phyloP scores from a whole-genome alignment of 1,140 invertebrate species.

The Drosophila willistoni region DNA sequence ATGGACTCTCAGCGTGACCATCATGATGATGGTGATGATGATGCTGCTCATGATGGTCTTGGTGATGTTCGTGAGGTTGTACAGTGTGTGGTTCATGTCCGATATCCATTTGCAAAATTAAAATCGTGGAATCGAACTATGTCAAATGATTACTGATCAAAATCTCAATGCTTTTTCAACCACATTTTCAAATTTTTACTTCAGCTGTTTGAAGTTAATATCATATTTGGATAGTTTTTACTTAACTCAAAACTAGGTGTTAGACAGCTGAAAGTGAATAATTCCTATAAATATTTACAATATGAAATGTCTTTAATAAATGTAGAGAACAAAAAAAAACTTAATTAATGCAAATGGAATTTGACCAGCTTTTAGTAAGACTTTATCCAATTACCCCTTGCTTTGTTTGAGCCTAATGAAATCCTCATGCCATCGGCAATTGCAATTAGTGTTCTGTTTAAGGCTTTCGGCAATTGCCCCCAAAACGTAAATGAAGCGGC shows the following conservation, averaged over 20 bases:
- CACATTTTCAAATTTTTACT: constrained; percentile 8
- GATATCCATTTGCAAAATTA: not conserved
- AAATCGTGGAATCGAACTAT: not conserved
- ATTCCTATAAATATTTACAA: too few species aligned
- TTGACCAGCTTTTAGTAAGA: not conserved
- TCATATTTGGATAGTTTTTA: not conserved
- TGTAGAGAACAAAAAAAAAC: not conserved
- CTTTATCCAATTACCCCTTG: not conserved
- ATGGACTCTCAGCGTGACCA: constrained; percentile 1
- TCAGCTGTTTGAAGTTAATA: not conserved
- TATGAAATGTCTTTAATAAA: too few species aligned
- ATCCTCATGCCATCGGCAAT: not conserved
- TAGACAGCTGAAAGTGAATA: too few species aligned
- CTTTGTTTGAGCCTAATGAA: not conserved
- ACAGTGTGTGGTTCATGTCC: not conserved
- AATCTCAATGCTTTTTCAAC: constrained; percentile 8
- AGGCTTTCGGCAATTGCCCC: constrained; percentile 3
- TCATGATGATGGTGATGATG: too few species aligned
- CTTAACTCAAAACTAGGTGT: too few species aligned
- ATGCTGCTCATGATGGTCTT: constrained; percentile 28
- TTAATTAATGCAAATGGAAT: not conserved
- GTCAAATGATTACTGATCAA: constrained; percentile 6
- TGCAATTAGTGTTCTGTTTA: constrained; percentile 37
- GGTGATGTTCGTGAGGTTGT: constrained; percentile 6
- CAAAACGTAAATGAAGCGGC: constrained; percentile 15